Evolutionary conservation across 2,888 invertebrate species (phyloP).

Genomic region (Lampropteryx suffumata): DNA sequence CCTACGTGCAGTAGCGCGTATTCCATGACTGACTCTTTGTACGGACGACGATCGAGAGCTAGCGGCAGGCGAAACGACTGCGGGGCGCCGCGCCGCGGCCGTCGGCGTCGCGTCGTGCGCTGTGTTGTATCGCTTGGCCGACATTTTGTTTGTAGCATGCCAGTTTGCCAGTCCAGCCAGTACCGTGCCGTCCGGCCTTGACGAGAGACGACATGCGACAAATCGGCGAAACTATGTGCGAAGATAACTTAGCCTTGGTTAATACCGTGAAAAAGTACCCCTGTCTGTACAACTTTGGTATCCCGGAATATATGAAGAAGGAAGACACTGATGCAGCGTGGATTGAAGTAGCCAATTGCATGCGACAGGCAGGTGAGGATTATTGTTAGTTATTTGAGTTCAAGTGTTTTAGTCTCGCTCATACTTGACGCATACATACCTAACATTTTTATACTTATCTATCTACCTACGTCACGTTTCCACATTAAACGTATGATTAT

Average conservation of each 20-base stretch:
- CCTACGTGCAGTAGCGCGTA: too few relatives aligned
- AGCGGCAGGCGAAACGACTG: too few relatives aligned
- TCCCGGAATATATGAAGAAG: slow-evolving; percentile 47
- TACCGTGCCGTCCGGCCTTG: slow-evolving; percentile 30
- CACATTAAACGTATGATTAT: too few relatives aligned
- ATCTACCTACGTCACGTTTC: too few relatives aligned
- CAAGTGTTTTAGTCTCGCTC: too few relatives aligned
- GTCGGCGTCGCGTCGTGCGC: too few relatives aligned
- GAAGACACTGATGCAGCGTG: slow-evolving; percentile 50
- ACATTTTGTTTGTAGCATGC: slow-evolving; percentile 36
- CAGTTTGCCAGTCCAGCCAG: slow-evolving; percentile 16
- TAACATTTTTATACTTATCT: too few relatives aligned
- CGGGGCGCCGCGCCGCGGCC: too few relatives aligned
- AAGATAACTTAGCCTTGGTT: slow-evolving; percentile 46
- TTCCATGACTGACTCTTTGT: too few relatives aligned
- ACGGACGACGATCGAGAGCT: too few relatives aligned
- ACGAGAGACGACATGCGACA: slow-evolving; percentile 33
- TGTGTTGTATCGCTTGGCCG: slow-evolving; percentile 43
- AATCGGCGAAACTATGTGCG: slow-evolving; percentile 38
- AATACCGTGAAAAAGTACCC: slow-evolving; percentile 46
- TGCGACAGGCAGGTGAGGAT: slow-evolving; percentile 42
- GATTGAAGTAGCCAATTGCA: slow-evolving; percentile 45
- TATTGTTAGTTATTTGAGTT: too few relatives aligned
- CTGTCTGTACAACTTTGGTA: slow-evolving; percentile 47
- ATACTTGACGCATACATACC: too few relatives aligned